Evolutionary conservation across 2,113 vertebrate species (phyloP).

Genomic region (Accipiter virgatus): DNA sequence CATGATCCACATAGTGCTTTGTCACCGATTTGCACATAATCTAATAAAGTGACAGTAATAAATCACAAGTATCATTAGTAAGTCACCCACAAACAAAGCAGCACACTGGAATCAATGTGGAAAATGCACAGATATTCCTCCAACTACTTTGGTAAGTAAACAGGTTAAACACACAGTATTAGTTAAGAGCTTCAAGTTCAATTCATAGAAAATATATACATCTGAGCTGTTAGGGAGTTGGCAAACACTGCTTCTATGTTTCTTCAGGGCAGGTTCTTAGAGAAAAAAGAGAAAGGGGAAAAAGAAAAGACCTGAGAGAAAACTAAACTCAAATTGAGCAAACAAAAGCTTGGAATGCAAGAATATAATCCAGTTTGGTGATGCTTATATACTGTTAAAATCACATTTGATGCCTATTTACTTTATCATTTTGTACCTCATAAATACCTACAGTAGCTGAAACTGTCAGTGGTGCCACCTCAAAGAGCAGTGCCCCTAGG

Average conservation of each 20-base stretch:
- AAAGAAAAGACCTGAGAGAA: background rate
- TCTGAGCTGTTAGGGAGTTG: background rate
- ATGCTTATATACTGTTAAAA: background rate
- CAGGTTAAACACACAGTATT: background rate
- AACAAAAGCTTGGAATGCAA: background rate
- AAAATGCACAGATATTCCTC: conserved; percentile 15
- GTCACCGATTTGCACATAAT: conserved; percentile 49
- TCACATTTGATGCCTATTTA: conserved; percentile 7
- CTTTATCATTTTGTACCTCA: conserved; percentile 41
- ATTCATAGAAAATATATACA: background rate
- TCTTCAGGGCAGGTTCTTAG: background rate
- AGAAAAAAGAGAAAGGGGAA: background rate
- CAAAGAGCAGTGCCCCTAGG: background rate
- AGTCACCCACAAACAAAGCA: conserved; percentile 46
- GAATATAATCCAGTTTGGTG: background rate
- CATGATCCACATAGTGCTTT: conserved; percentile 49
- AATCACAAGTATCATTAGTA: conserved; percentile 59
- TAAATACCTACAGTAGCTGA: conserved; percentile 43
- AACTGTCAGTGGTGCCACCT: conserved; percentile 31
- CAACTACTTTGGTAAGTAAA: background rate
- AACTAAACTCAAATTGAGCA: background rate
- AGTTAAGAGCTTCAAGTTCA: background rate
- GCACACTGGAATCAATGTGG: background rate
- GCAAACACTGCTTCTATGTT: background rate
- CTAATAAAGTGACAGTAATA: conserved; percentile 58